Evolutionary conservation across 2,113 vertebrate genomes (phyloP).

Genomic region (Loxodonta africana): DNA sequence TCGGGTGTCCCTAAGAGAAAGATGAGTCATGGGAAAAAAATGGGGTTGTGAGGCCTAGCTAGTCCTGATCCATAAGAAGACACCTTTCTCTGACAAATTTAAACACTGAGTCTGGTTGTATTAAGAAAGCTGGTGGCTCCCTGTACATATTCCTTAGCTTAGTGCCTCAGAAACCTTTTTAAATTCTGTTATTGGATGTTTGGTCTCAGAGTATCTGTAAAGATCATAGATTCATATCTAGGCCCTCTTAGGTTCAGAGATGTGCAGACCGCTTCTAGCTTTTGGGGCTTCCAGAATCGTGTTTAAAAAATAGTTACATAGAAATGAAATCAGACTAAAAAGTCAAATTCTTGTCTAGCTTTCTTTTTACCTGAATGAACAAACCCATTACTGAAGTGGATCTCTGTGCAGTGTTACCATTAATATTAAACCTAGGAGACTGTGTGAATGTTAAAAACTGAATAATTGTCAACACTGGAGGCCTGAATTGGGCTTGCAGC

Average conservation of each 20-base stretch:
- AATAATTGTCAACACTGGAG: not conserved
- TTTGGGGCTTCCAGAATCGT: not conserved
- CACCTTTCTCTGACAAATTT: not conserved
- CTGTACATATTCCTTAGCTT: not conserved
- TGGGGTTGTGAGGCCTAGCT: not conserved
- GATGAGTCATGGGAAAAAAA: not conserved
- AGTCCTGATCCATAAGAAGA: not conserved
- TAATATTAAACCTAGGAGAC: not conserved
- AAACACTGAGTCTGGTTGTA: not conserved
- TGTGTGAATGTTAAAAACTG: not conserved
- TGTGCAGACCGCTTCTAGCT: not conserved
- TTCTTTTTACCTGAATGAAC: not conserved
- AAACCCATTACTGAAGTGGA: not conserved
- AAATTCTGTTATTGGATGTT: not conserved
- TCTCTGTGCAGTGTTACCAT: not conserved
- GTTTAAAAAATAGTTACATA: not conserved
- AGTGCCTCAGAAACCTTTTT: not conserved
- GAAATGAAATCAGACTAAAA: conserved; percentile 51
- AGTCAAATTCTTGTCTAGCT: not conserved
- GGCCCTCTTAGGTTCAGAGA: not conserved
- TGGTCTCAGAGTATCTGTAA: not conserved
- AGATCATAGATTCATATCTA: not conserved
- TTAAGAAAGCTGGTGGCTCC: not conserved
- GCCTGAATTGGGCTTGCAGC: not conserved
- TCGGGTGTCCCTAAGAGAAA: not conserved